Evolutionary conservation across 2,888 invertebrate genomes (phyloP).

Genomic region (Ischnura elegans): DNA sequence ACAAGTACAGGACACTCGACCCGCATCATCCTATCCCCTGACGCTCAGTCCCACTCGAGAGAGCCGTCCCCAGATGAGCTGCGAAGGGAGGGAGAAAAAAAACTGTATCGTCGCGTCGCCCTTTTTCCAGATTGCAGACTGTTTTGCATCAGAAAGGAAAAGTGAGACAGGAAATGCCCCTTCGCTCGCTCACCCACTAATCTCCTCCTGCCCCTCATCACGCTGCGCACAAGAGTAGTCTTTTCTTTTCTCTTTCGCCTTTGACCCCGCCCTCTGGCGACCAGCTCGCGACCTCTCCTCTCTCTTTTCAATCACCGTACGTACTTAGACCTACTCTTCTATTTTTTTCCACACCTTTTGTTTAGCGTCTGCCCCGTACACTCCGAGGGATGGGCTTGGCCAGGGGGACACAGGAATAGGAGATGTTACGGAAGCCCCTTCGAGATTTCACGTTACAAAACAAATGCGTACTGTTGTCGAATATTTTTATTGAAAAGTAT

Average conservation of each 20-base stretch:
- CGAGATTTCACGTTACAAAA: too few relatives aligned
- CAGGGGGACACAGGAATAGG: too few relatives aligned
- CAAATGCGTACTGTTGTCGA: too few relatives aligned
- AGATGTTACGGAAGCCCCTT: not conserved
- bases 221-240: not conserved
- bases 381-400: too few relatives aligned
- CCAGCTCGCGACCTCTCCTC: not conserved
- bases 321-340: not conserved
- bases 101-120: slow-evolving; percentile 25
- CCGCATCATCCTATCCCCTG: not conserved
- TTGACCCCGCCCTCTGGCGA: not conserved
- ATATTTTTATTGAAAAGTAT: too few relatives aligned
- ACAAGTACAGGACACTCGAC: not conserved
- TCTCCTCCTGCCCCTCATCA: slow-evolving; percentile 14
- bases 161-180: slow-evolving; percentile 47
- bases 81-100: not conserved
- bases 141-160: slow-evolving; percentile 58
- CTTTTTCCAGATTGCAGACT: slow-evolving; percentile 48
- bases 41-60: not conserved
- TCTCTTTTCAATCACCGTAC: slow-evolving; percentile 21
- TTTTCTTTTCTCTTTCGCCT: slow-evolving; percentile 35
- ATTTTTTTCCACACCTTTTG: slow-evolving; percentile 14
- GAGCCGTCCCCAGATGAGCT: too few relatives aligned
- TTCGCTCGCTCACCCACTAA: not conserved
- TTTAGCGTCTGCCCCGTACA: not conserved